Evolutionary conservation across 2,113 vertebrate species (phyloP).

Genomic region (Vicugna pacos): DNA sequence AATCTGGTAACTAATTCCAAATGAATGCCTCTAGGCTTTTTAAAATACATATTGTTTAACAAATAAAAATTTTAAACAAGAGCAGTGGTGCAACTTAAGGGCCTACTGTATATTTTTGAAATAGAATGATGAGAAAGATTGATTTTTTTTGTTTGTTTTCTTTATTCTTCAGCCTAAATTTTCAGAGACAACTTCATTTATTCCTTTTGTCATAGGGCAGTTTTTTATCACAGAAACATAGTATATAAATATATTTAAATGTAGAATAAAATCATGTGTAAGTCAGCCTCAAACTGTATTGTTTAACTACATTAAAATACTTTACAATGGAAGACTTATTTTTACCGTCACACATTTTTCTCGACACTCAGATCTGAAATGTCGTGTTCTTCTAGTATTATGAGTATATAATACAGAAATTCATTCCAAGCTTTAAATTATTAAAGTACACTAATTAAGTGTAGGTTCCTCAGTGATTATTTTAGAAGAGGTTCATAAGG

Average conservation of each 20-base stretch:
- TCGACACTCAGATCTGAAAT: slow-evolving; percentile 21
- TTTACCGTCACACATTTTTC: not conserved
- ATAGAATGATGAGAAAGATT: not conserved
- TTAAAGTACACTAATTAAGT: not conserved
- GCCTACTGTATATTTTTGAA: not conserved
- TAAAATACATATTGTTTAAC: not conserved
- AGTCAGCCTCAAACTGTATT: not conserved
- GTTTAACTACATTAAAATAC: slow-evolving; percentile 43
- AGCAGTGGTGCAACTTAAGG: not conserved
- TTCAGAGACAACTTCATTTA: not conserved
- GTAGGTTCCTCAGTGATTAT: not conserved
- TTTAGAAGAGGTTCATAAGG: not conserved
- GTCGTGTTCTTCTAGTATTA: not conserved
- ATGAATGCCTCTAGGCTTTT: not conserved
- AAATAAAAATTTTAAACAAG: not conserved
- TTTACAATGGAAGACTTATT: slow-evolving; percentile 6
- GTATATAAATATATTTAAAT: not conserved
- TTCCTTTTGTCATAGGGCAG: not conserved
- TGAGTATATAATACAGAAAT: not conserved
- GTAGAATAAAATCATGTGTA: not conserved
- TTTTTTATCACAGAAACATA: slow-evolving; percentile 30
- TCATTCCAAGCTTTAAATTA: slow-evolving; percentile 19
- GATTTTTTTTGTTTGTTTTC: not conserved
- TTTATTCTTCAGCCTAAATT: not conserved
- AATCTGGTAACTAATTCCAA: not conserved